A percentile compares a stretch with the other conserved stretches of the same genome.
Conservation (phyloP, 2,888 invertebrate genomes). For the Nymphalis c-album region DNA sequence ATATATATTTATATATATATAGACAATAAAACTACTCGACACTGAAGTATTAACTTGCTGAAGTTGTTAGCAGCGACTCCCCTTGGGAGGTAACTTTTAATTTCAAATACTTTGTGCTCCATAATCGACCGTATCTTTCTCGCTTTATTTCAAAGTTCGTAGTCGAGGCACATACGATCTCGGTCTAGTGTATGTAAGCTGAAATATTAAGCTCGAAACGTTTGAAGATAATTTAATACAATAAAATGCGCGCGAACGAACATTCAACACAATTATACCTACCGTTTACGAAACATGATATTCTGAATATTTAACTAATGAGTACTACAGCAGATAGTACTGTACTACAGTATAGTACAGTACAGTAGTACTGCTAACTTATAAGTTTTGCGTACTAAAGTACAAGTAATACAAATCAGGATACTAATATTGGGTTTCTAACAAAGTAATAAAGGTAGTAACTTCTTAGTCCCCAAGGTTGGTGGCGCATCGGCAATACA, state of each 20-base stretch:
- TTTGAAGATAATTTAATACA: not conserved
- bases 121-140: conserved; percentile 20
- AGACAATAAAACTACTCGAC: conserved; percentile 14
- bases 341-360: too few relatives aligned
- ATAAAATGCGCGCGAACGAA: not conserved
- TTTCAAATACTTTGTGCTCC: conserved; percentile 25
- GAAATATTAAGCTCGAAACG: not conserved
- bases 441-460: too few relatives aligned
- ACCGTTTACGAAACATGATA: not conserved
- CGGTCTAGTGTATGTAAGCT: conserved; percentile 7
- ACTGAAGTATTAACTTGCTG: conserved; percentile 14
- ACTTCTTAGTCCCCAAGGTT: too few relatives aligned
- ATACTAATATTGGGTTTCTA: too few relatives aligned
- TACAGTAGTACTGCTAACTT: too few relatives aligned
- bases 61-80: conserved; percentile 20
- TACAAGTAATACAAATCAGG: too few relatives aligned
- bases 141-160: conserved; percentile 9
- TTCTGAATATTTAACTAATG: too few relatives aligned
- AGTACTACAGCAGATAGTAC: too few relatives aligned
- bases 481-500: too few relatives aligned
- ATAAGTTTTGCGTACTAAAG: too few relatives aligned
- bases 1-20: conserved; percentile 9
- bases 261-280: not conserved
- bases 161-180: conserved; percentile 8
- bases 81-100: conserved; percentile 21